Base-by-base conservation (phyloP, 2,113 vertebrate genomes). In the Ciconia maguari region DNA sequence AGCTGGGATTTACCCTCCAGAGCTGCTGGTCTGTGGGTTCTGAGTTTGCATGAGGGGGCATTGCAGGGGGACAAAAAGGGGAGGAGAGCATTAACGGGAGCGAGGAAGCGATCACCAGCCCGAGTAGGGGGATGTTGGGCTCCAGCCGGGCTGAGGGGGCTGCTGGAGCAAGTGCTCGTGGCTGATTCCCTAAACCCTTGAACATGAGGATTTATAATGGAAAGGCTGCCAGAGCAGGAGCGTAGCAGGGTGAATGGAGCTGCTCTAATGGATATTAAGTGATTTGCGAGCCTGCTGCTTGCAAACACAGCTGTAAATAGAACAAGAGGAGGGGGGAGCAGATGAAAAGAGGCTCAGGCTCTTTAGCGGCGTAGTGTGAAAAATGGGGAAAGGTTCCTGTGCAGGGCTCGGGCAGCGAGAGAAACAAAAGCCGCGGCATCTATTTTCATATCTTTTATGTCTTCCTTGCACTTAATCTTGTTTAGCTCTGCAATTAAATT, bases 401-500 rank as follows among this genome's bases (percentile, higher is more conserved):
- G 70, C 88, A 65, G 76, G 95, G 88, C 87, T 70, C 1, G 76
- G 94, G 87, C 91, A 91, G 90, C 29, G 8, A n/a, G 94, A 91
- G 93, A 96, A 94, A 97, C 96, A 97, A 97, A 93, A 94, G 91
- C 85, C 52, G 25, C 19, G 6, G 93, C 74, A 64, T 88, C 92
- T 72, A 96, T 97, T 97, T 96, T 96, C 93, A 71, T 96, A 92
- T 80, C 89, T 93, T 94, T 95, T 95, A 94, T 96, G 95, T 96
- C 95, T 96, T 97, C 86, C 91, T 97, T 26, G 90, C 84, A 75
- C 93, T 97, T 97, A 94, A 97, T 98, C 97, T 98, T 71, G 36
- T 97, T 98, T 97, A 97, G 93, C 86, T 71, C 52, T 11, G 83
- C 98, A 97, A 98, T 98, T 98, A 98, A 97, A 98, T 97, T 97